A percentile compares a stretch with the other conserved stretches of the same genome.
Evolutionary conservation across 2,113 vertebrate genomes (phyloP).

Genomic region (Conger conger): DNA sequence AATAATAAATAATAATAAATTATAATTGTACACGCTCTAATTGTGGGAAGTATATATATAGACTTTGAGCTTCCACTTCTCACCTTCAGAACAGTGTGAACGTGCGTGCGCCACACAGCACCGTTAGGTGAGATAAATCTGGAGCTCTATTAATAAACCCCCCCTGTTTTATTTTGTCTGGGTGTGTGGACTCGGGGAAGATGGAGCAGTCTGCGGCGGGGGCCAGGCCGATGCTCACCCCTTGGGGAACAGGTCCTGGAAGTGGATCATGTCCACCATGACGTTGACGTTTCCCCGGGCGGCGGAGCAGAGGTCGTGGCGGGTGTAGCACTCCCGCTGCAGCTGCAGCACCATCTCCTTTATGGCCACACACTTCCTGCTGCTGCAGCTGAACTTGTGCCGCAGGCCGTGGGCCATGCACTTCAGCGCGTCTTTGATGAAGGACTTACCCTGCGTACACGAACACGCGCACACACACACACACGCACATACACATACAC

Average conservation of each 20-base stretch:
- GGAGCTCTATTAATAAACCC: background rate
- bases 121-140: background rate
- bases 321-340: slow-evolving; percentile 91
- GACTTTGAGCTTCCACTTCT: too few relatives aligned
- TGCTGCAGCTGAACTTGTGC: slow-evolving; percentile 91
- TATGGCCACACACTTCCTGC: slow-evolving; percentile 88
- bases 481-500: background rate
- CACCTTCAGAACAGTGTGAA: too few relatives aligned
- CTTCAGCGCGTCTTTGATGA: slow-evolving; percentile 89
- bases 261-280: slow-evolving; percentile 91
- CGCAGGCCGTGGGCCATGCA: slow-evolving; percentile 90
- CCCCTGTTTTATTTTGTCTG: background rate
- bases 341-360: slow-evolving; percentile 90
- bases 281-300: slow-evolving; percentile 84
- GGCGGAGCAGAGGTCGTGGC: slow-evolving; percentile 85
- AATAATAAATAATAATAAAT: background rate
- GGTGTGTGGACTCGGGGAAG: background rate
- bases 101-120: background rate
- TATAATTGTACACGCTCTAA: background rate
- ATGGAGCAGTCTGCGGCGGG: background rate
- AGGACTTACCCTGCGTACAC: slow-evolving; percentile 83
- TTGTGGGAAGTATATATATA: background rate
- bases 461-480: background rate
- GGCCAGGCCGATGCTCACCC: slow-evolving; percentile 74
- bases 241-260: slow-evolving; percentile 88